Conservation (phyloP, 2,797 vertebrate genomes). For the Pteronotus mesoamericanus region DNA sequence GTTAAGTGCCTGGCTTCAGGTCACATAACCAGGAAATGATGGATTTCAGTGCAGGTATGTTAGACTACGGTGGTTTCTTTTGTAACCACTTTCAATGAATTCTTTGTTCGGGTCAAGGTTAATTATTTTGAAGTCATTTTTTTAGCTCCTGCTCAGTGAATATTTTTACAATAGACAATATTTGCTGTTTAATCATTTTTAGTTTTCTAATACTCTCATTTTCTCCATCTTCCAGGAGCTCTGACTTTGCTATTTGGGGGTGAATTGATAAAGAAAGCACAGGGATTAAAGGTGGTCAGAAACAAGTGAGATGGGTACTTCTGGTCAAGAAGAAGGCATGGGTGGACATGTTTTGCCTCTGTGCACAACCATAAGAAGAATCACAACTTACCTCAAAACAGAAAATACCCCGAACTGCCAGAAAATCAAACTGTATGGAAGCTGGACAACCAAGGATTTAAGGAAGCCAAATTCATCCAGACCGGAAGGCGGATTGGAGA, state of each 20-base stretch:
- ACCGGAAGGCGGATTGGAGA: too few relatives aligned
- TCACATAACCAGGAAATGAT: background rate
- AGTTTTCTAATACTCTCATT: background rate
- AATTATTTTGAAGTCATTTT: background rate
- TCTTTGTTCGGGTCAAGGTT: background rate
- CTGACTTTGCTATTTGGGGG: background rate
- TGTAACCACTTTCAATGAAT: background rate
- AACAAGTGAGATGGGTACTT: background rate
- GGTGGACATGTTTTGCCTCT: too few relatives aligned
- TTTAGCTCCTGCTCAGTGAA: background rate
- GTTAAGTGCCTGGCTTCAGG: background rate
- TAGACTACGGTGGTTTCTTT: background rate
- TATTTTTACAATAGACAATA: slow-evolving; percentile 4
- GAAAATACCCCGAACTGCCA: too few relatives aligned
- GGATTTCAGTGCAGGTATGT: background rate
- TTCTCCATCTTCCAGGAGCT: background rate
- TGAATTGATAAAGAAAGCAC: background rate
- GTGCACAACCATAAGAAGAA: too few relatives aligned
- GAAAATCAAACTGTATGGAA: too few relatives aligned
- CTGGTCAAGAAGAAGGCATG: too few relatives aligned
- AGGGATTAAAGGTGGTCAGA: background rate
- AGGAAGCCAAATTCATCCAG: too few relatives aligned
- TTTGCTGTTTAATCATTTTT: background rate
- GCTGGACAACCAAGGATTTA: too few relatives aligned
- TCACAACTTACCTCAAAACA: too few relatives aligned